Conservation (phyloP, 1,140 invertebrate genomes). For the Hycleus phaleratus region DNA sequence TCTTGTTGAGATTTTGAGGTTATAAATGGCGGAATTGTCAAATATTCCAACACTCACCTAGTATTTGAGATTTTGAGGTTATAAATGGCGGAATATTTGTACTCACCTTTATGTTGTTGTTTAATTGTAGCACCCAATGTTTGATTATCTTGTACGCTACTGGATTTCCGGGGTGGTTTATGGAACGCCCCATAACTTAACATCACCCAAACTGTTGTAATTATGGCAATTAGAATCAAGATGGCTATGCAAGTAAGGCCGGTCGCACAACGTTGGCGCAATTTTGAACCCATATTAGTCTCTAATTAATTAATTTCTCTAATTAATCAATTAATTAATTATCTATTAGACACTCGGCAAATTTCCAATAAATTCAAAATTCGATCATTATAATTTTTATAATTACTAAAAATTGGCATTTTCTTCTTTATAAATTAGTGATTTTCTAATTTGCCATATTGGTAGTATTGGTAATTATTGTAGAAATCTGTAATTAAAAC, state of each 20-base stretch:
- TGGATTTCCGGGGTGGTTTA: too few species aligned
- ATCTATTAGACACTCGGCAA: slow-evolving; percentile 6
- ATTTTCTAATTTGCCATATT: too few species aligned
- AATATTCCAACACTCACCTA: slow-evolving; percentile 2
- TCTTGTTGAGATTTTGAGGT: neutral
- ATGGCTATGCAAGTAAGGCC: slow-evolving; percentile 23
- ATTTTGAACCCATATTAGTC: slow-evolving; percentile 19
- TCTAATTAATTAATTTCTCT: neutral
- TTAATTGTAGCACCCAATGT: neutral
- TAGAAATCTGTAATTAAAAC: too few species aligned
- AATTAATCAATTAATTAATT: neutral
- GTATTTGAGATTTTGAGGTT: neutral
- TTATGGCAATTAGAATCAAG: slow-evolving; percentile 23
- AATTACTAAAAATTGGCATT: too few species aligned
- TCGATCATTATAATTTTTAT: too few species aligned
- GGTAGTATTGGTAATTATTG: too few species aligned
- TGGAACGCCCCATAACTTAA: slow-evolving; percentile 28
- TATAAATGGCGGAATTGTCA: neutral
- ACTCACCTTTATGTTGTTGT: slow-evolving; percentile 15
- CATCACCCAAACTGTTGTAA: slow-evolving; percentile 30
- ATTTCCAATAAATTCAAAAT: neutral
- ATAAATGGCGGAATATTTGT: neutral
- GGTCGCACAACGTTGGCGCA: slow-evolving; percentile 20
- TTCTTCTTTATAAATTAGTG: too few species aligned
- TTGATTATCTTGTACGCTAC: neutral